Conservation (phyloP, 2,113 vertebrate genomes). For the Hepsetus odoe region DNA sequence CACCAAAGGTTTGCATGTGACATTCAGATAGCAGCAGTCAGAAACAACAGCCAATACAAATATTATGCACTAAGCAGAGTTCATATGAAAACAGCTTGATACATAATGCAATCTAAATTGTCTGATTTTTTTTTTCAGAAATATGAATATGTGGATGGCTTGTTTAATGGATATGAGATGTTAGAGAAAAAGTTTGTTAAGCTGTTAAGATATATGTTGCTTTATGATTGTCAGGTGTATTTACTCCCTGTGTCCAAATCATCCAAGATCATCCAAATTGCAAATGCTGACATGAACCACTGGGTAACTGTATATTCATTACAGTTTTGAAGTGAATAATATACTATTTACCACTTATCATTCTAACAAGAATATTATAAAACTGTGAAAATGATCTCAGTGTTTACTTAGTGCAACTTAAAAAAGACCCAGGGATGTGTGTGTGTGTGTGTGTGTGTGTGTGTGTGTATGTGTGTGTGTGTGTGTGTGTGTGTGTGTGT, state of each 20-base stretch:
- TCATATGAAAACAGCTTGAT: slow-evolving; percentile 43
- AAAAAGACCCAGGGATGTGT: slow-evolving; percentile 12
- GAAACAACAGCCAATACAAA: slow-evolving; percentile 51
- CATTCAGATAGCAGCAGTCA: slow-evolving; percentile 53
- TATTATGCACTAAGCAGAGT: slow-evolving; percentile 49
- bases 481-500: slow-evolving; percentile 13
- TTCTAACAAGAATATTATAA: neutral
- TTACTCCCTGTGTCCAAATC: neutral
- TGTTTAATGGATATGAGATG: slow-evolving; percentile 11
- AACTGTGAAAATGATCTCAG: neutral
- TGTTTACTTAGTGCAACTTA: slow-evolving; percentile 31
- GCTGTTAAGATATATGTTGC: neutral
- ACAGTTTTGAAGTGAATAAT: neutral
- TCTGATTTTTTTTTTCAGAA: neutral
- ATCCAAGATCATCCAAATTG: neutral
- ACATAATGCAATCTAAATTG: slow-evolving; percentile 20
- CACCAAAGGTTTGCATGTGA: slow-evolving; percentile 50
- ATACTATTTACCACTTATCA: neutral
- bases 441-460: slow-evolving; percentile 14
- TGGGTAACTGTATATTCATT: neutral
- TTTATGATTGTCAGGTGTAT: neutral
- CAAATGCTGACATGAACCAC: neutral
- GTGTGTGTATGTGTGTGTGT: neutral
- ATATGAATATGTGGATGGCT: slow-evolving; percentile 1
- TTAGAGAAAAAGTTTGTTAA: neutral